Base-by-base conservation (phyloP, 2,113 vertebrate genomes). In the Istiophorus platypterus region DNA sequence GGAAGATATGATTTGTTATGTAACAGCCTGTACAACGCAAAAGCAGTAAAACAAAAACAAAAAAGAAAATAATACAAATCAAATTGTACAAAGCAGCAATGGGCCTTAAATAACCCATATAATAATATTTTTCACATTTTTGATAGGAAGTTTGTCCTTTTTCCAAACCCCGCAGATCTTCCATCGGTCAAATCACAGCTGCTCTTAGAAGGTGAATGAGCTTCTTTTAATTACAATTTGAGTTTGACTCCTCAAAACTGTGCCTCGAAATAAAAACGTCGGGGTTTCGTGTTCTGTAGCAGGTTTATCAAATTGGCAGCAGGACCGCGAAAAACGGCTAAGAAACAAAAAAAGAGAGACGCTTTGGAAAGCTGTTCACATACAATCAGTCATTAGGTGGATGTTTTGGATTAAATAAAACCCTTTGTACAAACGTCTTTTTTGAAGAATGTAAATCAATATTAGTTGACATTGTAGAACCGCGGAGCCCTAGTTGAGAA, bases 11-110 rank as follows among this genome's bases (percentile, higher is more conserved):
- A 93, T 92, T 92, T 95, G 92, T 95, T 95, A 94, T 94, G 93
- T 94, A 95, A 96, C 93, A 95, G 93, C 93, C 94, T 95, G 93
- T 95, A 95, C 95, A 95, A 95, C 45, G 89, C 90, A 89, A 95
- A 88, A 86, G 93, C 87, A 88, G 76, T 34, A 89, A 90, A 92
- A 86, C 61, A 77, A 74, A 89, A 91, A 82, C 57, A 72, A 69
- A 34, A 65, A 81, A 80, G 56, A 78, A 59, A 85, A 79, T 14
- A 81, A 93, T 89, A 92, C 80, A 94, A 94, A 93, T 80, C 29
- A 93, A 93, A 85, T 89, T 90, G 81, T 94, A 94, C 90, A 93
- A 94, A 95, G 95, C 95, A 95, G 94, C 95, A 92, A 78, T 75
- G 92, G 94, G 95, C 89, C 49, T 10, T 90, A 86, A 93, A 90